A percentile compares a stretch with the other conserved stretches of the same genome.
These are phyloP conservation scores for Erebia ligea DNA, from an alignment of 2,888 invertebrate species.

Conservation along the genomic window DNA sequence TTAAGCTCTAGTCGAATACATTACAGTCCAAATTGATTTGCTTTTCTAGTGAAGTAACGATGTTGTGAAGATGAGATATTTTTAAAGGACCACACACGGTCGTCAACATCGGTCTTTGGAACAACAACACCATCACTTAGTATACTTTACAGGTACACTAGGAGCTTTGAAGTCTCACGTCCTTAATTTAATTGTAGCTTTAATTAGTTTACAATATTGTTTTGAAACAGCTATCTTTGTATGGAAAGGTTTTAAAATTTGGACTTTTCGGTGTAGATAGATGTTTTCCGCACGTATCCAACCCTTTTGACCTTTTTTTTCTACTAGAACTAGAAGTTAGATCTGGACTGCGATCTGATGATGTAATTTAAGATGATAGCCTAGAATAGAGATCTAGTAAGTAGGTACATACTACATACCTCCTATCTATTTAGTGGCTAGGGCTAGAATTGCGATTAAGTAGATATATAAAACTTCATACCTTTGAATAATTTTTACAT, in stretches of 20 bases:
- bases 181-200: slow-evolving; percentile 52
- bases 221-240: not conserved
- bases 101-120: slow-evolving; percentile 74
- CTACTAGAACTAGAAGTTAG: no score
- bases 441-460: no score
- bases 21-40: slow-evolving; percentile 53
- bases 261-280: not conserved
- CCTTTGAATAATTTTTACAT: no score
- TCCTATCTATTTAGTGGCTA: no score
- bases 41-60: slow-evolving; percentile 41
- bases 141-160: slow-evolving; percentile 79
- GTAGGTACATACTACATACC: no score
- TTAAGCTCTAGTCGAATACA: slow-evolving; percentile 41
- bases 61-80: slow-evolving; percentile 47
- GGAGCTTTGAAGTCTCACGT: slow-evolving; percentile 67
- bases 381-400: no score
- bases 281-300: no score
- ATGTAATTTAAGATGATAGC: no score
- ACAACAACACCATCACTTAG: slow-evolving; percentile 79
- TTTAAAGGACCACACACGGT: slow-evolving; percentile 77
- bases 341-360: no score
- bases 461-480: no score
- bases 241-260: not conserved
- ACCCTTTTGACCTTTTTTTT: no score
- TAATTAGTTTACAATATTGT: slow-evolving; percentile 7